A percentile compares a stretch with the other conserved stretches of the same genome.
Evolutionary conservation across 2,888 invertebrate species (phyloP).

Genomic region (Achlya flavicornis): DNA sequence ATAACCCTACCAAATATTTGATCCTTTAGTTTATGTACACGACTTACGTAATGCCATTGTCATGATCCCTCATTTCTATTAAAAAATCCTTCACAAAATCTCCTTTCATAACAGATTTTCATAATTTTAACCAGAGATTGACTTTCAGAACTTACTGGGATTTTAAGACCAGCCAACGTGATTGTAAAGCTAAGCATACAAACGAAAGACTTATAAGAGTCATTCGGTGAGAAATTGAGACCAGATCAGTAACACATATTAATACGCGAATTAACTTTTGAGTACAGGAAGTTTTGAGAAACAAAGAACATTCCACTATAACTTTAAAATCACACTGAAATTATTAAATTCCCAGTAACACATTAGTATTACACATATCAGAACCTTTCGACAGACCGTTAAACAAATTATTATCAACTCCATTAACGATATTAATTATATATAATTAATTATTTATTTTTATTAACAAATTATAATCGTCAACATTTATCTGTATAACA

Average conservation of each 20-base stretch:
- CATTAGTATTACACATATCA: slow-evolving; percentile 18
- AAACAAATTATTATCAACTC: slow-evolving; percentile 42
- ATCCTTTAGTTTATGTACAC: slow-evolving; percentile 70
- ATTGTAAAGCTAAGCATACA: neutral
- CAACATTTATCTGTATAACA: slow-evolving; percentile 75
- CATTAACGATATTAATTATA: slow-evolving; percentile 53
- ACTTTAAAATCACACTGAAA: neutral
- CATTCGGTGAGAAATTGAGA: neutral
- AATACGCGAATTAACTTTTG: neutral
- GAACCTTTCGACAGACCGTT: slow-evolving; percentile 24
- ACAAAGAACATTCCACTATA: neutral
- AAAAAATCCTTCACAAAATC: slow-evolving; percentile 51
- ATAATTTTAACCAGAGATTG: neutral
- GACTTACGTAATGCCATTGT: slow-evolving; percentile 19
- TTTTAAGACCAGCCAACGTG: neutral
- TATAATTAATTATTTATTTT: slow-evolving; percentile 59
- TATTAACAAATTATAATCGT: slow-evolving; percentile 72
- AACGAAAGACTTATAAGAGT: neutral
- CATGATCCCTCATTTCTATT: slow-evolving; percentile 75
- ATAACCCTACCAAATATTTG: slow-evolving; percentile 58
- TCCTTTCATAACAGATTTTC: neutral
- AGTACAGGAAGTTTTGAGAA: neutral
- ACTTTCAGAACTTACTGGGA: neutral
- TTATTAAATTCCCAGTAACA: neutral
- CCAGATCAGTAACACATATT: neutral